Evolutionary conservation across 37 sponge, comb jelly and placozoan species (phyloP).

Genomic region (Cliona cf. orientalis): DNA sequence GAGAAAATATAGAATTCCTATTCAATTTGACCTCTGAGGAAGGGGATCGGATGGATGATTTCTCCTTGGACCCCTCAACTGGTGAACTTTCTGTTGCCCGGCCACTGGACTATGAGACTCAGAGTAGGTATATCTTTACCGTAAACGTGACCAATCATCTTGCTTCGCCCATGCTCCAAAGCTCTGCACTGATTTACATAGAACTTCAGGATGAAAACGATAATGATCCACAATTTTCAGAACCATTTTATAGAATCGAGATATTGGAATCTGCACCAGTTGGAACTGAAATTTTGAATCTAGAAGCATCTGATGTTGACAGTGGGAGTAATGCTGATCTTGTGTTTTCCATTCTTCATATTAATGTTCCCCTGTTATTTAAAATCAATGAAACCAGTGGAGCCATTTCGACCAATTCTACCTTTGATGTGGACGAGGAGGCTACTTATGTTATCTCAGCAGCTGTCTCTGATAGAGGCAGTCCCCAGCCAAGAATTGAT

Average conservation of each 20-base stretch:
- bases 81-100: constrained; percentile 40
- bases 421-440: neutral
- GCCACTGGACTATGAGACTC: constrained; percentile 64
- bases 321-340: constrained; percentile 73
- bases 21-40: neutral
- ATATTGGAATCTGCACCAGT: constrained; percentile 27
- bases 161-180: constrained; percentile 12
- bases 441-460: constrained; percentile 30
- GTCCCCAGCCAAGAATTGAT: constrained; percentile 43
- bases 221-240: constrained; percentile 65
- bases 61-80: constrained; percentile 49
- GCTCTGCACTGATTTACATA: constrained; percentile 33
- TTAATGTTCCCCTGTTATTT: constrained; percentile 45
- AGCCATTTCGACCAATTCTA: constrained; percentile 28
- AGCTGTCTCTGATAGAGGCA: constrained; percentile 67
- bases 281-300: constrained; percentile 48
- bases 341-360: constrained; percentile 51
- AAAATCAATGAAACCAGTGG: constrained; percentile 53
- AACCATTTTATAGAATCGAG: constrained; percentile 29
- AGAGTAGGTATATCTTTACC: constrained; percentile 10
- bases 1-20: constrained; percentile 23
- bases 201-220: constrained; percentile 69
- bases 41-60: constrained; percentile 17
- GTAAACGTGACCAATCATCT: constrained; percentile 45
- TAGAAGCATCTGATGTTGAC: constrained; percentile 67